Base-by-base conservation (phyloP, 2,888 invertebrate species). In the Hirtodrosophila trivittata region DNA sequence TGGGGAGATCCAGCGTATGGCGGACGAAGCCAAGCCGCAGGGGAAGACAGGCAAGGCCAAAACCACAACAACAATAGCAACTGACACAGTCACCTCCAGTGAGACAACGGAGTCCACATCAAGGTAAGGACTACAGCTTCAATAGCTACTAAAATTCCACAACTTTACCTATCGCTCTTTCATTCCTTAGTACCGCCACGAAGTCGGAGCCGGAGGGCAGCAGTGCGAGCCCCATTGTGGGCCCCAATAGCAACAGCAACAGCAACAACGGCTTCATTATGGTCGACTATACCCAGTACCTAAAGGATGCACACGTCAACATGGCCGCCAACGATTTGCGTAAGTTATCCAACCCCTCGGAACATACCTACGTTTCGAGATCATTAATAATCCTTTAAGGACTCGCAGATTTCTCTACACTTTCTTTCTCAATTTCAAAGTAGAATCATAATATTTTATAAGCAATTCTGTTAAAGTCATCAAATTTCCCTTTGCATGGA, bases 1-100 rank as follows among this genome's bases (percentile, higher is more conserved):
- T 46, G 92, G 92, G 26, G 93, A 93, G 86, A 93, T 93, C 70
- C 93, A 93, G 81, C 88, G 93, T 54, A 93, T 93, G 88, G 93
- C 93, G 9, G 73, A 76, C 7, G 72, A 72, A 50, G 66, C 83
- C 10, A 78, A 85, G 35, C 57, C 69, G 0, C 12, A 42, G 4
- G 47, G 62, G 4, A 13, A 16, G 6, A 14, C 33, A 32, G 21
- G 25, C 7, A 13, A 52, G 52, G 62, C 72, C 35, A 65, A 64
- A 28, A 43, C 75, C 13, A 46, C 56, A 18, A 25, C 75, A 25
- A 54, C 70, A 26, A n/a, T 49, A 13, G 2, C n/a, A 30, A 14
- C 56, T 30, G 25, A 18, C 30, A 30, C 37, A 6, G 8, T 1
- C 5, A 28, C 28, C 1, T 9, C 28, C 28, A 28, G 28, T 28